phyloP scores from a whole-genome alignment of 2,797 vertebrate genomes.

The Euthynnus affinis region DNA sequence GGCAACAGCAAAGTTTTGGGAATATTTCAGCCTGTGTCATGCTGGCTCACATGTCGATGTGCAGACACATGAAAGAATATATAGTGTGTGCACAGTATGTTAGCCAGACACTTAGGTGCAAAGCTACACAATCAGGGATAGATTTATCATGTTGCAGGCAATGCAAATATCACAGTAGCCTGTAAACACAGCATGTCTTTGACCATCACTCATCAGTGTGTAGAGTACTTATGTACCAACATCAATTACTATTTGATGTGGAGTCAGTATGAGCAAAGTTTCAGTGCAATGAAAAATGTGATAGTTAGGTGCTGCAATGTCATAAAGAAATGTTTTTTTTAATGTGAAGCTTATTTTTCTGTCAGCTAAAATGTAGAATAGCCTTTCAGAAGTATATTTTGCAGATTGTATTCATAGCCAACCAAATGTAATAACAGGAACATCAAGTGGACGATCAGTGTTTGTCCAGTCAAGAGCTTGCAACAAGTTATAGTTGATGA shows the following conservation, averaged over 20 bases:
- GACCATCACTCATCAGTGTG: conserved; percentile 50
- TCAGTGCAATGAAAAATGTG: conserved; percentile 28
- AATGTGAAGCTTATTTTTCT: background rate
- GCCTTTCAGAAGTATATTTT: too few relatives aligned
- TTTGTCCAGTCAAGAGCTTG: background rate
- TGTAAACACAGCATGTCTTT: conserved; percentile 65
- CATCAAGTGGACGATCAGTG: background rate
- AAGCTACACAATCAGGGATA: conserved; percentile 50
- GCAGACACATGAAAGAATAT: conserved; percentile 57
- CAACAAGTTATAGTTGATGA: background rate
- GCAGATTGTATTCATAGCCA: background rate
- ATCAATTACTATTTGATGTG: conserved; percentile 66
- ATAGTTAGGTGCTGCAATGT: conserved; percentile 25
- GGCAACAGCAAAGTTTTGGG: conserved; percentile 46
- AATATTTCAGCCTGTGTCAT: conserved; percentile 37
- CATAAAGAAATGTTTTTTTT: background rate
- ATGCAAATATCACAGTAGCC: conserved; percentile 71
- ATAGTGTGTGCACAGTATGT: conserved; percentile 27
- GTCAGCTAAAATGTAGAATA: background rate
- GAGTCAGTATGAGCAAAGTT: conserved; percentile 43
- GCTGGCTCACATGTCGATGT: conserved; percentile 40
- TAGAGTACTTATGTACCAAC: conserved; percentile 50
- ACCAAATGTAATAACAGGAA: background rate
- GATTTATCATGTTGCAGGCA: conserved; percentile 62
- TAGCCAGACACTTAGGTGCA: conserved; percentile 67